Base-by-base conservation (phyloP, 2,888 invertebrate species). In the Pammene aurita region DNA sequence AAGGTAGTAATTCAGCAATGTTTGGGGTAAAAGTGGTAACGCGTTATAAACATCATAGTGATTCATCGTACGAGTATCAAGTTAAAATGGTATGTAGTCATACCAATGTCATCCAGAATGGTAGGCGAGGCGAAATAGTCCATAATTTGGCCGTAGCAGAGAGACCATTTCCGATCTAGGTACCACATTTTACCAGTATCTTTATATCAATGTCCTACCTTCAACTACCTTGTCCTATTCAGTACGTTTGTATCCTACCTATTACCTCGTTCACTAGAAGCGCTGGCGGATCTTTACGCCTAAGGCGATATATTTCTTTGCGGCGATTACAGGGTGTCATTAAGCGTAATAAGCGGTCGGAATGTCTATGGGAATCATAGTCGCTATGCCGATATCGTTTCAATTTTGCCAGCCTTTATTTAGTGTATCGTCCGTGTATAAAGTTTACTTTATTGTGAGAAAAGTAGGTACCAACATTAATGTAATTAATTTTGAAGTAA, bases 231-330 rank as follows among this genome's bases (percentile, higher is more conserved):
- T 64, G 64, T 52, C 68, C n/a, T 50, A 41, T 68, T 55, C 60
- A 60, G 58, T 38, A 11, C 11, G 34, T 16, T 11, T 38, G 26
- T 44, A 58, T n/a, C n/a, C n/a, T 76, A 79, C 14, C 80, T 76
- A 84, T 83, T 81, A 86, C 80, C 76, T 73, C 75, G 78, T 79
- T 87, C 75, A 79, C 84, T 85, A 74, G 88, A 89, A 89, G 79
- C 76, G 80, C 77, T 85, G 77, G 78, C 88, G 88, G 88, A 89
- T 85, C 84, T 84, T 60, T 77, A 80, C 79, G 79, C 87, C 72
- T 78, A 84, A 73, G 82, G 84, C 76, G 82, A 82, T 84, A 83
- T 82, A 81, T 82, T 79, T 85, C 78, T 84, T 84, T 80, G 82
- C 80, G 35, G 16, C 60, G 26, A 65, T 66, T 58, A 42, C 54